Percentiles rank a stretch among this genome's conserved stretches.
These are phyloP conservation scores for Canis aureus DNA, from an alignment of 2,113 vertebrate genomes.

Conservation along the genomic window DNA sequence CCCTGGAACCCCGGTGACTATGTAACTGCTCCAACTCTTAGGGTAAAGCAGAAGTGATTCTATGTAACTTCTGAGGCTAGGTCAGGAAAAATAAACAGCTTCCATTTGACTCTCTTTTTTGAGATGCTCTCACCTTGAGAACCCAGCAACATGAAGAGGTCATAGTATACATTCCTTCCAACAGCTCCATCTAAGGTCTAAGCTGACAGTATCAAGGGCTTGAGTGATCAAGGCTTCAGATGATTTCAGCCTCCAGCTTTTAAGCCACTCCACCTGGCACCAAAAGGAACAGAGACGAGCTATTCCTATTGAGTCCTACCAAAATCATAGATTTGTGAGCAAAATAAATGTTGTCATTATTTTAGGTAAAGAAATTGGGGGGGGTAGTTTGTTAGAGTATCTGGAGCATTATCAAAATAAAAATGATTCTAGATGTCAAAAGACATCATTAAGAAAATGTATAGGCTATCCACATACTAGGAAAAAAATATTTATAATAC, in stretches of 20 bases:
- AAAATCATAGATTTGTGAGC: not conserved
- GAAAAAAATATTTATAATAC: conserved; percentile 31
- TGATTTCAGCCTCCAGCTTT: not conserved
- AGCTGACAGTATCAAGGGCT: not conserved
- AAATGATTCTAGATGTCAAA: conserved; percentile 5
- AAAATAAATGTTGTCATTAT: conserved; percentile 8
- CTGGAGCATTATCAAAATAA: conserved; percentile 37
- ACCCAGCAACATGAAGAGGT: not conserved
- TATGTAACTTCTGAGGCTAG: not conserved
- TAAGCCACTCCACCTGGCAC: not conserved
- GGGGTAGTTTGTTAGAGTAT: not conserved
- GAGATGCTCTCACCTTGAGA: not conserved
- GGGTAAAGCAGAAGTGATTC: not conserved
- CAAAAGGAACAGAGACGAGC: not conserved
- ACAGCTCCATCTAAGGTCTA: not conserved
- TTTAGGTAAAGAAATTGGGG: not conserved
- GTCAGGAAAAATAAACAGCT: not conserved
- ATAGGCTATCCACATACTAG: not conserved
- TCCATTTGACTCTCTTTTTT: not conserved
- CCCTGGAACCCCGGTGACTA: not conserved
- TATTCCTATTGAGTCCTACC: not conserved
- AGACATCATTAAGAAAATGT: conserved; percentile 36
- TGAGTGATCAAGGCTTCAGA: not conserved
- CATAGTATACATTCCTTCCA: not conserved
- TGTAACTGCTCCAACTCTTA: not conserved